Conservation (phyloP, 2,113 vertebrate genomes). For the Otolemur garnettii region DNA sequence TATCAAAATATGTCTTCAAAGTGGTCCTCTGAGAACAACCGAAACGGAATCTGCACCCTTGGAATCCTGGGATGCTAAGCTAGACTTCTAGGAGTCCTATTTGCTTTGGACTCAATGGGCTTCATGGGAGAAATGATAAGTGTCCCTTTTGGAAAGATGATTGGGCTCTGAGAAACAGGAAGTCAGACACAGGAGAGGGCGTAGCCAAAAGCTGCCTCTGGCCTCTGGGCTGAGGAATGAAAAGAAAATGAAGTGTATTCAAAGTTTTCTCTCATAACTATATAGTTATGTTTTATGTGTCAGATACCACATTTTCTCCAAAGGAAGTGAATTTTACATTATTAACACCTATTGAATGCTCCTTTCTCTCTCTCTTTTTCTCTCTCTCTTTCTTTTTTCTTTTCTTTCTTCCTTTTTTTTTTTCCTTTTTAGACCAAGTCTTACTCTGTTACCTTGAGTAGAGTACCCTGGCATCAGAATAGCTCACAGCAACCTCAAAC, state of each 20-base stretch:
- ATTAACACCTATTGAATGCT: background rate
- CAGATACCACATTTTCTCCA: slow-evolving; percentile 20
- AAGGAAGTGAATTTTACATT: slow-evolving; percentile 56
- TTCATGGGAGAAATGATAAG: background rate
- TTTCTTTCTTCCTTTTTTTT: too few relatives aligned
- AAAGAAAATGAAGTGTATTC: slow-evolving; percentile 30
- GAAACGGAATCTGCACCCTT: background rate
- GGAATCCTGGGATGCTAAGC: slow-evolving; percentile 10
- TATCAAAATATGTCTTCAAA: slow-evolving; percentile 55
- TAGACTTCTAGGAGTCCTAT: background rate
- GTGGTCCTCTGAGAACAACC: slow-evolving; percentile 14
- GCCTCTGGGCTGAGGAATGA: background rate
- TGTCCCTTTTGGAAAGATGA: background rate
- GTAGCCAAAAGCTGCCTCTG: background rate
- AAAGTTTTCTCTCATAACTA: background rate
- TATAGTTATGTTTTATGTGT: background rate
- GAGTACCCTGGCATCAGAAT: too few relatives aligned
- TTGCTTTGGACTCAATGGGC: background rate
- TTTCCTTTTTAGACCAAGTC: too few relatives aligned
- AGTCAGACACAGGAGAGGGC: background rate
- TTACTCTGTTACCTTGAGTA: too few relatives aligned
- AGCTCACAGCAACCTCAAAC: too few relatives aligned
- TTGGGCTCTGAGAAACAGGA: background rate
- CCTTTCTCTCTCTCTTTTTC: background rate
- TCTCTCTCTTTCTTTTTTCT: too few relatives aligned